These are phyloP conservation scores for Nothocercus julius DNA, from an alignment of 2,113 vertebrate genomes.

Conservation along the genomic window DNA sequence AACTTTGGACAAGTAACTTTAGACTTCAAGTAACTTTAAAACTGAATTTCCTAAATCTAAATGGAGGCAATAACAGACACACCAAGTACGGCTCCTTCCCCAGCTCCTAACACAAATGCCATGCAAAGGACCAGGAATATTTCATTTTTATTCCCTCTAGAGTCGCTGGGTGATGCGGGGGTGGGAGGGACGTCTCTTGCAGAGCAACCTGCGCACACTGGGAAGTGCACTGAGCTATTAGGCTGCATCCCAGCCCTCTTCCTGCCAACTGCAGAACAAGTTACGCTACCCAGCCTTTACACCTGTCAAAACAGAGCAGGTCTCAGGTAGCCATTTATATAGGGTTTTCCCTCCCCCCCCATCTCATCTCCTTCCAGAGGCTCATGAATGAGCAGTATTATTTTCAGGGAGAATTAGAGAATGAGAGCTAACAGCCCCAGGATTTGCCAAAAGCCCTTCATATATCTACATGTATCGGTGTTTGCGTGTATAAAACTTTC, in stretches of 20 bases:
- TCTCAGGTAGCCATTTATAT: background rate
- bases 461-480: too few species aligned
- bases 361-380: background rate
- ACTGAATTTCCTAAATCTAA: background rate
- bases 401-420: slow-evolving; percentile 1
- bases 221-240: background rate
- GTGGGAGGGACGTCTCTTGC: background rate
- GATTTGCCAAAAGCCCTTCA: background rate
- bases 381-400: slow-evolving; percentile 7
- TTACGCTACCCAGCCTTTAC: slow-evolving; percentile 10
- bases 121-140: background rate
- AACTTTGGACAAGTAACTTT: background rate
- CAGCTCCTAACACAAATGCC: background rate
- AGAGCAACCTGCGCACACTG: background rate
- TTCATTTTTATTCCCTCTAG: background rate
- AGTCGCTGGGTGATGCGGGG: background rate
- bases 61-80: background rate
- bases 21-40: background rate
- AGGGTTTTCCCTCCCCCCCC: background rate
- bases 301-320: slow-evolving; percentile 23
- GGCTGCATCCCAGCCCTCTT: background rate
- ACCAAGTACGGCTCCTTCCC: fast-evolving
- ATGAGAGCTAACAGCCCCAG: background rate
- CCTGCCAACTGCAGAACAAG: background rate
- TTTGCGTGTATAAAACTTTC: background rate